Evolutionary conservation across 2,888 invertebrate species (phyloP), one percentile per base, ranked within the genome.

Genomic region (Oscheius myriophilus): DNA sequence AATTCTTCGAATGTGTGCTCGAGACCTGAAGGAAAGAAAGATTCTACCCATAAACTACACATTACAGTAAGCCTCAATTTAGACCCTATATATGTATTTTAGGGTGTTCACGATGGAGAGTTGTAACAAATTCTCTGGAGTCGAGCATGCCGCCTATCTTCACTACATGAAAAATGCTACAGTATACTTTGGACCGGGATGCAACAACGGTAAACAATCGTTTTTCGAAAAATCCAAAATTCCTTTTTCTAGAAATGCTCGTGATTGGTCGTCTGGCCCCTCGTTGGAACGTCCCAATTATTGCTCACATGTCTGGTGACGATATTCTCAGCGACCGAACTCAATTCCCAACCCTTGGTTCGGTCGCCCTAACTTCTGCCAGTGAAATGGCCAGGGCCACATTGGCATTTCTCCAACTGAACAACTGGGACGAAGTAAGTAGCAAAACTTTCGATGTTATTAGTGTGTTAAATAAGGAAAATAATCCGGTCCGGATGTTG

Each of bases 251-350:
- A 84, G 84, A 85, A 78, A 85, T 85, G 83, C 70, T 85, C 25
- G 82, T 84, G 16, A 85, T 85, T 59, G 85, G 84, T n/a, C 78
- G 85, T 18, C 69, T 85, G 33, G 85, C 81, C 0, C 81, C 85
- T 12, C 74, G 84, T 6, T 85, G 85, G 85, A 85, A 85, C 67
- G 84, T 85, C 26, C 85, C 85, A 4, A 85, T 85, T 45, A 79
- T 85, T 55, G 85, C 85, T 7, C 85, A 85, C 57, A 79, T 85
- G 84, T 85, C 85, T 33, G 85, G 85, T 49, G 85, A 85, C 59
- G 85, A 85, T 65, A 76, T 71, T 1, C 75, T 85, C 6, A 73
- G 82, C 16, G 83, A 85, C 71, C 75, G 85, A 9, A 64, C 49
- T 12, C 73, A 82, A 39, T 85, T 84, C 61, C 82, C 83, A 25